A percentile compares a stretch with the other conserved stretches of the same genome.
Evolutionary conservation across 1,140 invertebrate species (phyloP).

Genomic region (Potamilus streckersoni): DNA sequence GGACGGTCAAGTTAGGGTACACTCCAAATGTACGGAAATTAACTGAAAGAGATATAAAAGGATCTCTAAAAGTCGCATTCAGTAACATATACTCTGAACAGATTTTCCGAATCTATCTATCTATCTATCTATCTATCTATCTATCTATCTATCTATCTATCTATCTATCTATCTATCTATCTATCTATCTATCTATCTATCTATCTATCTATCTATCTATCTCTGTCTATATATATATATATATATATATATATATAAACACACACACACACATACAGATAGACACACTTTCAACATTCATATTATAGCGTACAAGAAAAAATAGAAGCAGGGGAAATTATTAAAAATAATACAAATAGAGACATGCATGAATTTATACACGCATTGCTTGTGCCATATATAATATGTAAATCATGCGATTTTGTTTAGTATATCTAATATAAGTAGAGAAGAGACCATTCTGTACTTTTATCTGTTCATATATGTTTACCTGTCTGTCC

Average conservation of each 20-base stretch:
- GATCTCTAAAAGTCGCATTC: background rate
- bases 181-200: no score
- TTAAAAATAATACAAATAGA: background rate
- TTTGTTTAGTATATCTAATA: background rate
- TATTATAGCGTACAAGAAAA: background rate
- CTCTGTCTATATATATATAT: no score
- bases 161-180: no score
- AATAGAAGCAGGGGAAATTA: background rate
- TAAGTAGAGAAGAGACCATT: background rate
- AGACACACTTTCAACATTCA: no score
- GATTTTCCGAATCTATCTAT: no score
- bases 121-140: no score
- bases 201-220: no score
- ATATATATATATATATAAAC: background rate
- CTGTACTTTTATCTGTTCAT: background rate
- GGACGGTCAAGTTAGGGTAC: slow-evolving; percentile 54
- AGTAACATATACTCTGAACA: background rate
- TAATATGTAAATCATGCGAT: background rate
- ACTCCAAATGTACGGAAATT: slow-evolving; percentile 56
- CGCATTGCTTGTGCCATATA: background rate
- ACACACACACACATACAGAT: background rate
- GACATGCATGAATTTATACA: background rate
- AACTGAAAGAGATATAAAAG: slow-evolving; percentile 45
- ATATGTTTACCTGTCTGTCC: slow-evolving; percentile 53
- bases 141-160: no score